Percentiles rank a stretch among this genome's conserved stretches.
phyloP scores from a whole-genome alignment of 2,797 vertebrate genomes.

The Chromis chromis region DNA sequence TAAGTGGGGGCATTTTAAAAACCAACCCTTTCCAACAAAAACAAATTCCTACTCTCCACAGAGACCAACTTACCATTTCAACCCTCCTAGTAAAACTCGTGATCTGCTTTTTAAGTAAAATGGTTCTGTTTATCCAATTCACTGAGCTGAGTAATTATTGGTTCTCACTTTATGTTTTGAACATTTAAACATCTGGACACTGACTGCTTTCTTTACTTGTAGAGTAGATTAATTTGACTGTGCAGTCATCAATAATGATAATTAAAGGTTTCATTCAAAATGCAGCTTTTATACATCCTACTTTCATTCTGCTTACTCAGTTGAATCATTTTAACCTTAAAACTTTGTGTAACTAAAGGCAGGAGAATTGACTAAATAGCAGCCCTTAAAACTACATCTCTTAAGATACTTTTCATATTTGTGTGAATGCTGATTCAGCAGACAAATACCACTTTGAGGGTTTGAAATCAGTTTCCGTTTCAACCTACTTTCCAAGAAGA shows the following conservation, averaged over 20 bases:
- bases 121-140: conserved; percentile 26
- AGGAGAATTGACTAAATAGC: too few relatives aligned
- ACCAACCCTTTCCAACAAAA: conserved; percentile 49
- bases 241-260: not conserved
- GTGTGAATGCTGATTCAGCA: not conserved
- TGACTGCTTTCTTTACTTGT: conserved; percentile 3
- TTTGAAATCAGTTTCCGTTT: not conserved
- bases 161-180: conserved; percentile 31
- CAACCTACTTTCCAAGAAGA: conserved; percentile 22
- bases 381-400: too few relatives aligned
- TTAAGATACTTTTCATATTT: not conserved
- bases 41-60: conserved; percentile 31
- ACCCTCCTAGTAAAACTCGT: conserved; percentile 22
- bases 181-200: conserved; percentile 16
- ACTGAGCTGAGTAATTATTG: conserved; percentile 14
- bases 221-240: conserved; percentile 7
- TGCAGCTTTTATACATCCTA: not conserved
- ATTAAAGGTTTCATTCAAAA: conserved; percentile 3
- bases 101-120: conserved; percentile 46
- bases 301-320: not conserved
- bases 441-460: not conserved
- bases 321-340: conserved; percentile 2
- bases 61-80: conserved; percentile 31
- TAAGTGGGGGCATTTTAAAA: conserved; percentile 15
- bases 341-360: not conserved